phyloP scores from a whole-genome alignment of 2,113 vertebrate species.

The Garra rufa region DNA sequence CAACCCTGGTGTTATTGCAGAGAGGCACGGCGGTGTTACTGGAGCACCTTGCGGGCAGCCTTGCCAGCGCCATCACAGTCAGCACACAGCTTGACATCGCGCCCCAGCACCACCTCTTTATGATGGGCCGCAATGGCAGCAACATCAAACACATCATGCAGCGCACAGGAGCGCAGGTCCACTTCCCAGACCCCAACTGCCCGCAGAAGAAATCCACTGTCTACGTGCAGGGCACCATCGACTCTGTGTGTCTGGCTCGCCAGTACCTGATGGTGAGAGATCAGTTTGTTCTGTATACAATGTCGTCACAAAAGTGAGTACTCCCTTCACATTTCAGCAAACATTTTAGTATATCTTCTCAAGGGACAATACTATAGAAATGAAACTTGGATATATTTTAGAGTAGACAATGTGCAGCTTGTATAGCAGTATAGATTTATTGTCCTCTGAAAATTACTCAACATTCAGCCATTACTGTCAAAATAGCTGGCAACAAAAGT shows the following conservation, averaged over 20 bases:
- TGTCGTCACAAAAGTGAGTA: too few relatives aligned
- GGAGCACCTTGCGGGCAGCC: slow-evolving; percentile 91
- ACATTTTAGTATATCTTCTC: too few relatives aligned
- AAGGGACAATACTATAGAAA: too few relatives aligned
- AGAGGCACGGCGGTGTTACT: slow-evolving; percentile 92
- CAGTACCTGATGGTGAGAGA: slow-evolving; percentile 95
- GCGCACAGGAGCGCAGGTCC: slow-evolving; percentile 96
- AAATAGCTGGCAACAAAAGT: too few relatives aligned
- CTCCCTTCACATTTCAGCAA: too few relatives aligned
- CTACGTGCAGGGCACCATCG: slow-evolving; percentile 98
- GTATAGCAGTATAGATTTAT: too few relatives aligned
- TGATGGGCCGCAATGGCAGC: slow-evolving; percentile 98
- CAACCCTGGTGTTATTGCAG: slow-evolving; percentile 66
- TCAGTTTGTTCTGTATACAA: neutral
- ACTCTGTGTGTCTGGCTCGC: slow-evolving; percentile 96
- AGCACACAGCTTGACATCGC: slow-evolving; percentile 97
- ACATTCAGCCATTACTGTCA: too few relatives aligned
- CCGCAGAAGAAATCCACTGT: slow-evolving; percentile 98
- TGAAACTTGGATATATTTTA: too few relatives aligned
- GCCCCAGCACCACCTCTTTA: slow-evolving; percentile 97
- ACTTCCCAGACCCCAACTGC: slow-evolving; percentile 95
- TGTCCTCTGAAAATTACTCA: too few relatives aligned
- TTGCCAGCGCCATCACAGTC: slow-evolving; percentile 92
- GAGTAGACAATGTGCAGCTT: too few relatives aligned
- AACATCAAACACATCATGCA: slow-evolving; percentile 99